Evolutionary conservation across 2,113 vertebrate genomes (phyloP), one percentile per base, ranked within the genome.

Genomic region (Macaca mulatta): DNA sequence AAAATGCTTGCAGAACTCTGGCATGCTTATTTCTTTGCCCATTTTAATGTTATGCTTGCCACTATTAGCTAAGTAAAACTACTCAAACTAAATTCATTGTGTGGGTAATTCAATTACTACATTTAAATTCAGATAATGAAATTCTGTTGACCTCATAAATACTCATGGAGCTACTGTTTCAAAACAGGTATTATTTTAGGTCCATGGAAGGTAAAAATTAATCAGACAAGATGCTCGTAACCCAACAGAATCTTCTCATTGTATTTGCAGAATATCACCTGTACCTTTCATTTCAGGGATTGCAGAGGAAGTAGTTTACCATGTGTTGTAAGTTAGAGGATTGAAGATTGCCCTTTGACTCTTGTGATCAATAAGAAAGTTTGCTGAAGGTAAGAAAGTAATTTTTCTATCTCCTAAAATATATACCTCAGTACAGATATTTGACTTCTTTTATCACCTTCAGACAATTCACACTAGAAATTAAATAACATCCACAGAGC

Each of bases 371-470:
- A 93, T 87, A 32, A 91, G 13, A 93, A 85, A 90, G 8, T 93
- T 91, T 96, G 59, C 69, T 52, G 8, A 89, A 94, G 67, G 52
- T 72, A 79, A 77, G 69, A 77, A 95, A 85, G 50, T 50, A 69
- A 40, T 83, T 94, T 94, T 95, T 90, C 55, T 75, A 5, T 86
- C 30, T 80, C 61, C 8, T 7, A 14, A 84, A 86, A 94, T 84
- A 84, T 67, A 72, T 59, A 86, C 22, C 8, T 25, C 59, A 67
- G n/a, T 57, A 16, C 80, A 87, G 74, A 84, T 96, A 93, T 96
- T 92, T 96, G 70, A 64, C 95, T 96, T 89, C 52, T 85, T 96
- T 97, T 90, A 94, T 83, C 52, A 93, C 35, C 38, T 90, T 88
- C 20, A 70, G 25, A 87, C 70, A 97, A 61, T 96, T 97, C 43